Conservation (phyloP, 1,140 invertebrate species). For the Matsumurasca onukii region DNA sequence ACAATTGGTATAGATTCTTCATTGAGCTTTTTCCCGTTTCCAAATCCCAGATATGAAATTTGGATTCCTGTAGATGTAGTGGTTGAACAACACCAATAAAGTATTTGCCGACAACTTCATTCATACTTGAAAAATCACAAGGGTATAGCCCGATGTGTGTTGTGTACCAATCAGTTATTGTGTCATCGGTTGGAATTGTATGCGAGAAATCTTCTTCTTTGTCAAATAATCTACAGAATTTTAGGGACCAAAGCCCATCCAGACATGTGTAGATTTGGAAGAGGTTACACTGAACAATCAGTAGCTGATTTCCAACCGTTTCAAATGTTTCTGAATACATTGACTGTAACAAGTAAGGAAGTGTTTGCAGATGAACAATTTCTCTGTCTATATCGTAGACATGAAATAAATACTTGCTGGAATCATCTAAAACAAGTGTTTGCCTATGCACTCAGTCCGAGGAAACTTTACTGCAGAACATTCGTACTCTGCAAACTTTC, state of each 20-base stretch:
- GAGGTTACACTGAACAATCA: constrained; percentile 36
- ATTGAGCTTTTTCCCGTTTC: constrained; percentile 25
- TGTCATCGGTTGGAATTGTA: constrained; percentile 13
- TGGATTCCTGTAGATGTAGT: background rate
- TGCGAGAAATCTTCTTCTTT: constrained; percentile 18
- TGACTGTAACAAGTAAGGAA: constrained; percentile 30
- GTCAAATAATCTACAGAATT: constrained; percentile 31
- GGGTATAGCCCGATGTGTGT: constrained; percentile 33
- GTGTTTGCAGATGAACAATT: constrained; percentile 24
- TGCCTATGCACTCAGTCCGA: background rate
- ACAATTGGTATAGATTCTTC: constrained; percentile 22
- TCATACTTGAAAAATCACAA: constrained; percentile 32
- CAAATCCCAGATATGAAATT: constrained; percentile 38
- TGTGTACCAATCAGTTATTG: constrained; percentile 34
- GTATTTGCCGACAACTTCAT: constrained; percentile 35
- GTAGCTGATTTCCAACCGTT: constrained; percentile 20
- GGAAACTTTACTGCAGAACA: background rate
- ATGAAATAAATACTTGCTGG: constrained; percentile 1
- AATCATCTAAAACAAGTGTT: background rate
- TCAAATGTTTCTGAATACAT: constrained; percentile 33
- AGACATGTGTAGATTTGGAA: constrained; percentile 32
- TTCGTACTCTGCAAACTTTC: constrained; percentile 22
- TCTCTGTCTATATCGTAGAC: constrained; percentile 3
- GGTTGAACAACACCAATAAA: constrained; percentile 32
- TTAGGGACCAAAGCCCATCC: constrained; percentile 11